phyloP scores from a whole-genome alignment of 2,797 vertebrate species.

The Mus minutoides region DNA sequence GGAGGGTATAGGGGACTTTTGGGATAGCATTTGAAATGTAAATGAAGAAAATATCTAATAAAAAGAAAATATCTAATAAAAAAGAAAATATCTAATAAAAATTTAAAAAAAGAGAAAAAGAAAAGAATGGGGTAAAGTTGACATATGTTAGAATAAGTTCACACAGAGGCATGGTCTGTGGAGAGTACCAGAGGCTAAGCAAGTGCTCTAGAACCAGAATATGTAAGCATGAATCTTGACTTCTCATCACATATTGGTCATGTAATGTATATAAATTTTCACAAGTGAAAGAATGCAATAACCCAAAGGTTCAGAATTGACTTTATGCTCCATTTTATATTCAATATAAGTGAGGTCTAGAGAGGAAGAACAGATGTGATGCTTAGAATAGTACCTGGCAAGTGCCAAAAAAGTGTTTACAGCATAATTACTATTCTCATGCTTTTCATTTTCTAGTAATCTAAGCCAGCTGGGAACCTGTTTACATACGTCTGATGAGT shows the following conservation, averaged over 20 bases:
- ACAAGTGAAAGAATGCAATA: not conserved
- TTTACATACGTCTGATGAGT: not conserved
- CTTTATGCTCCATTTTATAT: not conserved
- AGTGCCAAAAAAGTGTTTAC: constrained; percentile 4
- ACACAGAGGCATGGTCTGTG: not conserved
- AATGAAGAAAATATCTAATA: too few species aligned
- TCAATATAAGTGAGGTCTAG: not conserved
- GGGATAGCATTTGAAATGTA: too few species aligned
- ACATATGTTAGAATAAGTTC: not conserved
- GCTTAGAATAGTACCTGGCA: not conserved
- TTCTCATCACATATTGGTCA: not conserved
- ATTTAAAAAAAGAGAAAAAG: too few species aligned
- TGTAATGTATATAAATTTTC: not conserved
- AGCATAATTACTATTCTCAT: not conserved
- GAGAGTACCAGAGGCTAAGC: not conserved
- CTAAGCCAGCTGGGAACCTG: not conserved
- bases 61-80: too few species aligned
- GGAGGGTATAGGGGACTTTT: too few species aligned
- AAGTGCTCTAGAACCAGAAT: not conserved
- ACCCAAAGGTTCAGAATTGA: not conserved
- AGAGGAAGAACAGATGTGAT: not conserved
- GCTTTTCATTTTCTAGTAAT: not conserved
- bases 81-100: too few species aligned
- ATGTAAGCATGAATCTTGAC: not conserved
- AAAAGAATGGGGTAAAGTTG: not conserved